Conservation (phyloP, 2,113 vertebrate species). For the Chloropsis hardwickii region DNA sequence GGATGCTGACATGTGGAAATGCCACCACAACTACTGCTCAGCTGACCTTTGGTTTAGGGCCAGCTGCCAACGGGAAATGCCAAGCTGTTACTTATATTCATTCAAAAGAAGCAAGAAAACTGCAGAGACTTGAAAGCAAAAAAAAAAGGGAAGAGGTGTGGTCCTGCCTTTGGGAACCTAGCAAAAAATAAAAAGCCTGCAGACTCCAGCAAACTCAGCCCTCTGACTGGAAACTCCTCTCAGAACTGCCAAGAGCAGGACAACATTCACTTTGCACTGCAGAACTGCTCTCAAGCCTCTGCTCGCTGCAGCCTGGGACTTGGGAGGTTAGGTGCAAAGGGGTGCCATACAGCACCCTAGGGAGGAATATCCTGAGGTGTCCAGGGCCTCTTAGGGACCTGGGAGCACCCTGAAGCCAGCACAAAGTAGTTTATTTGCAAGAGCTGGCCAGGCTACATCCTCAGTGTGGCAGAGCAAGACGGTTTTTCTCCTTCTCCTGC, state of each 20-base stretch:
- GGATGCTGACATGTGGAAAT: constrained; percentile 45
- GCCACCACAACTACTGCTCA: not conserved
- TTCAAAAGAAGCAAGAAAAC: not conserved
- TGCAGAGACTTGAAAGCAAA: not conserved
- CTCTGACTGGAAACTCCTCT: not conserved
- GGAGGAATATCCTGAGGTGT: not conserved
- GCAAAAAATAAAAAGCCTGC: not conserved
- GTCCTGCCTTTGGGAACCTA: not conserved
- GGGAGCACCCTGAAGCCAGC: not conserved
- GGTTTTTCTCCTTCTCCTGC: not conserved
- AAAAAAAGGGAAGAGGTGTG: not conserved
- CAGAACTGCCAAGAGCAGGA: not conserved
- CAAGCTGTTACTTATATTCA: constrained; percentile 15
- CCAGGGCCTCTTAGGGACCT: not conserved
- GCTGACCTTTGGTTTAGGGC: constrained; percentile 54
- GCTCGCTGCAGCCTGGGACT: not conserved
- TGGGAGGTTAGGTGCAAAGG: not conserved
- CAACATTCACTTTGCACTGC: not conserved
- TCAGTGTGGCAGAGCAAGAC: not conserved
- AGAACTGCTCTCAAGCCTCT: not conserved
- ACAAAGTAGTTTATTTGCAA: not conserved
- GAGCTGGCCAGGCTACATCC: not conserved
- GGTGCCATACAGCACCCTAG: not conserved
- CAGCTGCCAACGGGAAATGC: constrained; percentile 39
- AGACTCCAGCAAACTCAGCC: not conserved